Evolutionary conservation across 2,113 vertebrate species (phyloP).

Genomic region (Corydoras maculifer): DNA sequence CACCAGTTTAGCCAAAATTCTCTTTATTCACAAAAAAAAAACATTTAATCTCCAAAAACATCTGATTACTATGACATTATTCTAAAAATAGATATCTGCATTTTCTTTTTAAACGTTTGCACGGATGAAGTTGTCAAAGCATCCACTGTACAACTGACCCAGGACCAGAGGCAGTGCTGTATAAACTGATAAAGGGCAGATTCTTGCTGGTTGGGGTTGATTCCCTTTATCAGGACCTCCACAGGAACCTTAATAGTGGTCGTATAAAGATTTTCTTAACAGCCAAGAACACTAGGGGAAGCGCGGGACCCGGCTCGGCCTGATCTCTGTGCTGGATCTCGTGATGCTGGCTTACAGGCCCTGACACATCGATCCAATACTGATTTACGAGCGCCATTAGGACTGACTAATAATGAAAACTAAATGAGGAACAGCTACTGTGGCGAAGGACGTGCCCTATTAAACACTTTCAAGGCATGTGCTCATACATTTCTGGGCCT

Average conservation of each 20-base stretch:
- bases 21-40: constrained; percentile 40
- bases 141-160: not conserved
- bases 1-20: constrained; percentile 33
- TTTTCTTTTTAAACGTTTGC: not conserved
- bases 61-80: constrained; percentile 18
- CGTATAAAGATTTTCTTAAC: not conserved
- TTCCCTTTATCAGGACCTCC: not conserved
- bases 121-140: not conserved
- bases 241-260: constrained; percentile 1
- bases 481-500: no score
- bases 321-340: not conserved
- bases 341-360: not conserved
- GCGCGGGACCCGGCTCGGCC: not conserved
- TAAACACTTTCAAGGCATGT: no score
- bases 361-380: not conserved
- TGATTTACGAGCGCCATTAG: not conserved
- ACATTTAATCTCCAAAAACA: constrained; percentile 9
- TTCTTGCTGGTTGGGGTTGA: not conserved
- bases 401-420: no score
- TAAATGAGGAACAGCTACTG: no score
- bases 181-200: not conserved
- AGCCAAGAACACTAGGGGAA: no score
- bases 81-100: constrained; percentile 4
- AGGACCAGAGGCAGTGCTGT: not conserved
- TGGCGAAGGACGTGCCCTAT: no score